Evolutionary conservation across 2,888 invertebrate genomes (phyloP).

Genomic region (Drosophila sordidula): DNA sequence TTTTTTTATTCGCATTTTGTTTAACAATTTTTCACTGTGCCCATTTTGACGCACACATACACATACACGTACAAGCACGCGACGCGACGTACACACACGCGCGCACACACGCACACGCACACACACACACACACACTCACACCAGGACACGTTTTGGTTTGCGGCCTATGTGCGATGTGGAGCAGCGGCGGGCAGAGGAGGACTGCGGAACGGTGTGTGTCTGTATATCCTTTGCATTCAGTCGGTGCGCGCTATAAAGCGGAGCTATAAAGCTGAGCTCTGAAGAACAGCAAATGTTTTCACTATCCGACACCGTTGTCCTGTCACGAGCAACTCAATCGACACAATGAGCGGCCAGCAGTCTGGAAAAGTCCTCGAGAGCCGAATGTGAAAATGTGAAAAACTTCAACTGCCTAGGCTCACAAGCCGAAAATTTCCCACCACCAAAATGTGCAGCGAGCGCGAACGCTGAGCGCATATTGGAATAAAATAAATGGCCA

Average conservation of each 20-base stretch:
- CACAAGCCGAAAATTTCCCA: slow-evolving; percentile 55
- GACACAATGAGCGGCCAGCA: slow-evolving; percentile 82
- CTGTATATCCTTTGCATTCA: slow-evolving; percentile 59
- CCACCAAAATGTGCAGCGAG: slow-evolving; percentile 64
- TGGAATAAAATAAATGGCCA: slow-evolving; percentile 18
- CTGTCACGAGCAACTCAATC: slow-evolving; percentile 85
- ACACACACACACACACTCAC: slow-evolving; percentile 16
- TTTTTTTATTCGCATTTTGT: slow-evolving; percentile 52
- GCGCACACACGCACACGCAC: slow-evolving; percentile 11
- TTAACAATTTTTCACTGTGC: slow-evolving; percentile 74
- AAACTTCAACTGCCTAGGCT: slow-evolving; percentile 42
- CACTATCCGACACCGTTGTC: slow-evolving; percentile 78
- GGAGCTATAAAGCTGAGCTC: slow-evolving; percentile 13
- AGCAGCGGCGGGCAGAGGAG: slow-evolving; percentile 17
- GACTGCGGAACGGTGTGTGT: slow-evolving; percentile 29
- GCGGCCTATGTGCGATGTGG: slow-evolving; percentile 51
- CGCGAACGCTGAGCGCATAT: slow-evolving; percentile 4
- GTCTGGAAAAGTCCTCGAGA: slow-evolving; percentile 80
- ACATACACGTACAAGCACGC: slow-evolving; percentile 38
- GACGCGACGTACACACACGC: slow-evolving; percentile 38
- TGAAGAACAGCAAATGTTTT: slow-evolving; percentile 10
- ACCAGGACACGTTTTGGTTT: slow-evolving; percentile 22
- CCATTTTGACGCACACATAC: slow-evolving; percentile 58
- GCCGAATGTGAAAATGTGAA: slow-evolving; percentile 52
- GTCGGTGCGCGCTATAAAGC: slow-evolving; percentile 51